phyloP scores from a whole-genome alignment of 2,888 invertebrate species.

The Dimorphilus gyrociliatus region DNA sequence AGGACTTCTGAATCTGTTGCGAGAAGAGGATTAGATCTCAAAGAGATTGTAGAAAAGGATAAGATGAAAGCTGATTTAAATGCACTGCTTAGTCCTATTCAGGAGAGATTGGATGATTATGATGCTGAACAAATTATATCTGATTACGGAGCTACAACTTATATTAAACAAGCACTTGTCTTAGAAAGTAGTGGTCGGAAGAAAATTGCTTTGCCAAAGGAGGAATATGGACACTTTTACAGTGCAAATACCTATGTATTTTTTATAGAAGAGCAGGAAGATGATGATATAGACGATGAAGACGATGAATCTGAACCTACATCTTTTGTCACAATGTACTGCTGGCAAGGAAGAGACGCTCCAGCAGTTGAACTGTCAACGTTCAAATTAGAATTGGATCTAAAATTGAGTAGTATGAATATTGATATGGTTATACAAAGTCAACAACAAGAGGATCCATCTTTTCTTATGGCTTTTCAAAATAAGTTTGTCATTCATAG shows the following conservation, averaged over 20 bases:
- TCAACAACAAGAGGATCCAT: slow-evolving; percentile 85
- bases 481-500: slow-evolving; percentile 71
- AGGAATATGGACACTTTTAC: slow-evolving; percentile 75
- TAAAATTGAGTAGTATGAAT: too few relatives aligned
- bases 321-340: slow-evolving; percentile 50
- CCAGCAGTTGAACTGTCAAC: too few relatives aligned
- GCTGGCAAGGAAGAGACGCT: slow-evolving; percentile 96
- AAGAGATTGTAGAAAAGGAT: slow-evolving; percentile 43
- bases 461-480: slow-evolving; percentile 90
- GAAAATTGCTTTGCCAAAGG: too few relatives aligned
- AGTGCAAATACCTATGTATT: slow-evolving; percentile 94
- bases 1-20: slow-evolving; percentile 91
- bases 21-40: slow-evolving; percentile 85
- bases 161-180: too few relatives aligned
- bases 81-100: slow-evolving; percentile 83
- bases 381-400: too few relatives aligned
- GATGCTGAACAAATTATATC: slow-evolving; percentile 48
- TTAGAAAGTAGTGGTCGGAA: too few relatives aligned
- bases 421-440: too few relatives aligned
- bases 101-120: slow-evolving; percentile 62
- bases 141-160: too few relatives aligned
- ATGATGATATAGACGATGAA: slow-evolving; percentile 43
- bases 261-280: slow-evolving; percentile 44
- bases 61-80: slow-evolving; percentile 64
- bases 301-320: slow-evolving; percentile 31